Base-by-base conservation (phyloP, 2,888 invertebrate species). In the Callimorpha dominula region DNA sequence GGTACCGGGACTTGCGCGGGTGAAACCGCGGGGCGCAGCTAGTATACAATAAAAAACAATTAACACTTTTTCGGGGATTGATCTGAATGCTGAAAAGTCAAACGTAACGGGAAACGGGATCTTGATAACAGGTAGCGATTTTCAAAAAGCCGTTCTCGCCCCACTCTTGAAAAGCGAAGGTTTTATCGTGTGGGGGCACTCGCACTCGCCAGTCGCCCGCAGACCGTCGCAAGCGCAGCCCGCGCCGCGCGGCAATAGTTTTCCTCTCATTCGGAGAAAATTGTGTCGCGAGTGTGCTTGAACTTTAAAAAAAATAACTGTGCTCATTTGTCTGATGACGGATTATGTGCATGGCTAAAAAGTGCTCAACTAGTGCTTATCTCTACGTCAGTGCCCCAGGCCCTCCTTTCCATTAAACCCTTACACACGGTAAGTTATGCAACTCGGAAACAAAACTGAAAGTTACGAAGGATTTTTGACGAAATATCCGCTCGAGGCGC, bases 321-420 rank as follows among this genome's bases (percentile, higher is more conserved):
- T 85, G 84, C 77, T 80, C 81, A 82, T 83, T 84, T 71, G 77
- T 81, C 82, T 77, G 84, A 91, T 90, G 87, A 94, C 93, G 94
- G 94, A 94, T 94, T 93, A 91, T 92, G 95, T 95, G 95, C 87
- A 94, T 93, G 94, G 92, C 93, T 90, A 88, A 87, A 88, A 90
- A 93, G 94, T 94, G 94, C 86, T 84, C 86, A 78, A 83, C 82
- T 81, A 88, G 93, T 93, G 94, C 89, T 87, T 89, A 88, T 81
- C 83, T 91, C 72, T 92, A 89, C 89, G 84, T 81, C 85, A 92
- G 94, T 90, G 91, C 93, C 77, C 93, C 93, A 74, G 94, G 94
- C 82, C 94, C 94, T 72, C 94, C 93, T 85, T 86, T 83, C 72
- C 76, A 64, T 20, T 73, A 73, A 70, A 85, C 79, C 85, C 83